Conservation (phyloP, 2,797 vertebrate genomes). For the Urophycis tenuis region DNA sequence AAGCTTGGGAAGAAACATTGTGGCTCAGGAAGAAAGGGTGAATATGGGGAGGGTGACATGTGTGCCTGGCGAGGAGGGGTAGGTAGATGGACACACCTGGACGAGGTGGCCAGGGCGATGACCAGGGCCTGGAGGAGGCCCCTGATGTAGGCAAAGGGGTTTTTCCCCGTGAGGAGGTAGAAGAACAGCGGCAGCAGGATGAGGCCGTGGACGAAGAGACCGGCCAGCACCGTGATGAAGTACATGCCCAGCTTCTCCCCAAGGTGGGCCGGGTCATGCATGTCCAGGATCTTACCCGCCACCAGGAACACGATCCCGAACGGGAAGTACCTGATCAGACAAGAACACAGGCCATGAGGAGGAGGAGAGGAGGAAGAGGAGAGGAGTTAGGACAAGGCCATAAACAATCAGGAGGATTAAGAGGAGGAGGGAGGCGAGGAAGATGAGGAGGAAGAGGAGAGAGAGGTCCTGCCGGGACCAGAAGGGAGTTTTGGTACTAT, state of each 20-base stretch:
- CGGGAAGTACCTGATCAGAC: constrained; percentile 85
- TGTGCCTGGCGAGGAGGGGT: too few relatives aligned
- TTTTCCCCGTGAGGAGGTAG: constrained; percentile 75
- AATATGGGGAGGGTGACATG: too few relatives aligned
- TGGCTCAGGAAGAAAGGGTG: too few relatives aligned
- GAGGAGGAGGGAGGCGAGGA: too few relatives aligned
- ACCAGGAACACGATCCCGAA: constrained; percentile 87
- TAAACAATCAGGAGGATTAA: too few relatives aligned
- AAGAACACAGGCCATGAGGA: too few relatives aligned
- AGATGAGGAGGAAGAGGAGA: too few relatives aligned
- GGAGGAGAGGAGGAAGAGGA: too few relatives aligned
- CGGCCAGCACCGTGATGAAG: constrained; percentile 77
- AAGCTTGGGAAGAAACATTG: too few relatives aligned
- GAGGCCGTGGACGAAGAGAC: constrained; percentile 76
- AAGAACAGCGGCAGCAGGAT: constrained; percentile 78
- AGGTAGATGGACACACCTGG: constrained; percentile 64
- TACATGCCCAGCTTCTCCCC: constrained; percentile 85
- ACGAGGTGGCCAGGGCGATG: constrained; percentile 84
- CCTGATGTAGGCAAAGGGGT: constrained; percentile 78
- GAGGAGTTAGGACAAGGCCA: too few relatives aligned
- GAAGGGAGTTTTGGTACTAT: too few relatives aligned
- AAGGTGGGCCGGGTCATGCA: constrained; percentile 77
- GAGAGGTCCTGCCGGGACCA: too few relatives aligned
- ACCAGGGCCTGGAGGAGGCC: constrained; percentile 84
- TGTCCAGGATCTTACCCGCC: constrained; percentile 86